phyloP scores from a whole-genome alignment of 2,113 vertebrate species.

The Clarias batrachus region DNA sequence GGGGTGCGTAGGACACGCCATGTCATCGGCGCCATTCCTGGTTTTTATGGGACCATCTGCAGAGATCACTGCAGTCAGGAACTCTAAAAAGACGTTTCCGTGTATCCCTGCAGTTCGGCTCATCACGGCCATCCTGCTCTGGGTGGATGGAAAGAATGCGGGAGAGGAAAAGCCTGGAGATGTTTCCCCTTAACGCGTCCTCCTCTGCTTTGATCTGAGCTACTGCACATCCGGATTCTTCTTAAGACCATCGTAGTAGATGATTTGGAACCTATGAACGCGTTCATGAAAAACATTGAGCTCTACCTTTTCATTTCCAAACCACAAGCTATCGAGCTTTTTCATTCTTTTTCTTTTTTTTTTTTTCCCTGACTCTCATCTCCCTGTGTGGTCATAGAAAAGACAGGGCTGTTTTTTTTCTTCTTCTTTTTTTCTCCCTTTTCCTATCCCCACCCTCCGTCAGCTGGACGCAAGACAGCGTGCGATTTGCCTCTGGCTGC shows the following conservation, averaged over 20 bases:
- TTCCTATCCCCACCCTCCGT: not conserved
- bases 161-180: slow-evolving; percentile 1
- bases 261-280: slow-evolving; percentile 24
- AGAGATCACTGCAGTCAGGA: not conserved
- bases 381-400: slow-evolving; percentile 47
- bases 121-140: slow-evolving; percentile 11
- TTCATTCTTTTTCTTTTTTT: slow-evolving; percentile 21
- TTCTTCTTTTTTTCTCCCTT: not conserved
- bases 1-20: slow-evolving; percentile 17
- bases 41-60: not conserved
- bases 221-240: slow-evolving; percentile 9
- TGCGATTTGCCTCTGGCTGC: slow-evolving; percentile 26
- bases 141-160: slow-evolving; percentile 42
- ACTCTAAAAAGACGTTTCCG: not conserved
- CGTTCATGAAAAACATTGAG: slow-evolving; percentile 43
- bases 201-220: slow-evolving; percentile 4
- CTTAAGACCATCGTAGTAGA: slow-evolving; percentile 1
- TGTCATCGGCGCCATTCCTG: slow-evolving; percentile 8
- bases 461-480: not conserved
- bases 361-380: slow-evolving; percentile 31
- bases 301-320: slow-evolving; percentile 43
- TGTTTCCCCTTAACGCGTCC: not conserved
- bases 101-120: slow-evolving; percentile 7
- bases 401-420: not conserved
- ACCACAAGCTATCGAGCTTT: slow-evolving; percentile 33